phyloP scores from a whole-genome alignment of 2,888 invertebrate genomes.

The Papilio elwesi region DNA sequence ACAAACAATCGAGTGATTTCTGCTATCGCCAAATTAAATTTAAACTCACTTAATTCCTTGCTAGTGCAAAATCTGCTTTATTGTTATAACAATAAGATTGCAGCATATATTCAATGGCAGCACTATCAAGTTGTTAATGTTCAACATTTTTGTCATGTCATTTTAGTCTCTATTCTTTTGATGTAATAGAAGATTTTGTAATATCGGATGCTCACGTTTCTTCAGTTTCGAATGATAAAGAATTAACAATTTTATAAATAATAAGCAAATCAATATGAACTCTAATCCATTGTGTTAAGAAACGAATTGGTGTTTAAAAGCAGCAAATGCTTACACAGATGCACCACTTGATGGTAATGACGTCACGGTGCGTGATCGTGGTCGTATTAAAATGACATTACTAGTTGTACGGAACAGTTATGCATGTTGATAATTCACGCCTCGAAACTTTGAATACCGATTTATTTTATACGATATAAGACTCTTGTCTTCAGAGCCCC shows the following conservation, averaged over 20 bases:
- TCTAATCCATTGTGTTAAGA: conserved; percentile 37
- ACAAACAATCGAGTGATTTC: conserved; percentile 74
- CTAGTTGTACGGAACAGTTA: conserved; percentile 70
- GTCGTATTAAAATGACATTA: conserved; percentile 82
- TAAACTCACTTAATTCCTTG: conserved; percentile 15
- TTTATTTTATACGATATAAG: conserved; percentile 21
- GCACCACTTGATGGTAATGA: conserved; percentile 67
- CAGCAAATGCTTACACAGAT: conserved; percentile 38
- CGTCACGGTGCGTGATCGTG: conserved; percentile 72
- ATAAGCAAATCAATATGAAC: conserved; percentile 6
- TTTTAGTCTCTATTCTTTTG: conserved; percentile 58
- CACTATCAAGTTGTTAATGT: conserved; percentile 10
- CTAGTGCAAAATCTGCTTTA: conserved; percentile 39
- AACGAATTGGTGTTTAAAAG: conserved; percentile 23
- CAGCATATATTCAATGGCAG: neutral
- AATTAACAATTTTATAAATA: conserved; percentile 27
- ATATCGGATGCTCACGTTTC: conserved; percentile 51
- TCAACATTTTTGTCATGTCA: conserved; percentile 48
- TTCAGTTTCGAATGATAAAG: conserved; percentile 44
- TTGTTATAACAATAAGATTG: conserved; percentile 39
- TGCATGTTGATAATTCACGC: conserved; percentile 66
- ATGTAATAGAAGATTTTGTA: conserved; percentile 57
- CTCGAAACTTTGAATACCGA: conserved; percentile 46
- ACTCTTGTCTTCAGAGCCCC: neutral
- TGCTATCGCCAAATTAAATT: conserved; percentile 48